These are phyloP conservation scores for Podiceps cristatus DNA, from an alignment of 2,113 vertebrate species.

Conservation along the genomic window DNA sequence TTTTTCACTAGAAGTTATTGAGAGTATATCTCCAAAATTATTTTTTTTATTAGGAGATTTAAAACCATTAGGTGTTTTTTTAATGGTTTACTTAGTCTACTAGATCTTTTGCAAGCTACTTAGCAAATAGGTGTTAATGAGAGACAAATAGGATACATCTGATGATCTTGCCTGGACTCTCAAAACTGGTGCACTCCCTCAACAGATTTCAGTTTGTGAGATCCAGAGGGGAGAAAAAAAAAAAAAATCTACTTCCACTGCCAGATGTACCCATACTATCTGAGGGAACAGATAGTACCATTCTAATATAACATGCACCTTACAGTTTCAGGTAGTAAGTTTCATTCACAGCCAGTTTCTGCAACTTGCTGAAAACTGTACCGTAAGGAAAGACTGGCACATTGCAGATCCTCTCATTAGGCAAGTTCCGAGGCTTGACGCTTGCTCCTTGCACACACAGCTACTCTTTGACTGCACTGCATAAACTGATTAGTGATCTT, in stretches of 20 bases:
- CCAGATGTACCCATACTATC: neutral
- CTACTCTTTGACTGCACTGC: neutral
- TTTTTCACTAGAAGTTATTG: neutral
- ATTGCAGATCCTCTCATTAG: neutral
- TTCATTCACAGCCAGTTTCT: neutral
- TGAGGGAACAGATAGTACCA: neutral
- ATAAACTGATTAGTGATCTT: neutral
- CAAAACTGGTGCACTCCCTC: neutral
- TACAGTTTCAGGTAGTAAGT: neutral
- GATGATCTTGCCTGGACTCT: neutral
- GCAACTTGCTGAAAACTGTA: neutral
- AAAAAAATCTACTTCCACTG: neutral
- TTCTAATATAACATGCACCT: neutral
- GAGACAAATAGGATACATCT: neutral
- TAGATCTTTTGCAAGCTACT: neutral
- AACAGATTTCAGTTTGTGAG: neutral
- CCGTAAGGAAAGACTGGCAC: neutral
- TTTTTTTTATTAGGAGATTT: neutral
- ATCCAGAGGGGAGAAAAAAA: neutral
- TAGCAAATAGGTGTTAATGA: neutral
- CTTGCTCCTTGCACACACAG: neutral
- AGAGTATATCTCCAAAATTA: neutral
- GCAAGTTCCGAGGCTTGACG: fast-evolving
- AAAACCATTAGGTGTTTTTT: neutral
- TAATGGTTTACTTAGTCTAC: neutral